Evolutionary conservation across 2,797 vertebrate species (phyloP), one percentile per base, ranked within the genome.

Genomic region (Rhinichthys osculus): DNA sequence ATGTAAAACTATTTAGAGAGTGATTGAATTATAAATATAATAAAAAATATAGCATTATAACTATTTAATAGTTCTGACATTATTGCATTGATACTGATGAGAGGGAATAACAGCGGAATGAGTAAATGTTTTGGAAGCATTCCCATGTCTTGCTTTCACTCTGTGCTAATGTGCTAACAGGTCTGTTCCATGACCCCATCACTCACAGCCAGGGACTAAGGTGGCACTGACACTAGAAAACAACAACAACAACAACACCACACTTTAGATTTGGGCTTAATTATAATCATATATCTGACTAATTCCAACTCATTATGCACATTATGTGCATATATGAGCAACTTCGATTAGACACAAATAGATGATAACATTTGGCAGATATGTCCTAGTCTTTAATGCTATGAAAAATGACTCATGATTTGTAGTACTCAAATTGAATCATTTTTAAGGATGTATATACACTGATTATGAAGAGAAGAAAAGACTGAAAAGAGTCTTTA

Each of bases 71-170:
- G 70, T 14, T 44, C 5, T 47, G 42, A 44, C 50, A 81, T 33
- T 19, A 21, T 17, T 82, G 67, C 21, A 33, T 2, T 7, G 7
- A 62, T 4, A 5, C 16, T 62, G n/a, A 42, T 62, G 40, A 73
- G 35, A 42, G 1, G 11, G 27, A 59, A 72, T n/a, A 44, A 38
- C 52, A 42, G 69, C 54, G 0, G 5, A 72, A 47, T 33, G 7
- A 33, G 11, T 30, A 62, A 73, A 82, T 21, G n/a, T 62, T 83
- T 66, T 73, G 57, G 38, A 64, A 83, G n/a, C 30, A 64, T 50
- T 83, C 30, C 42, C 8, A 35, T 64, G 40, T 62, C 81, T 73
- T 62, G 27, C 35, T 71, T 21, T 38, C 9, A 72, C 38, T 62
- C n/a, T 5, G 17, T 33, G 67, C 70, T 74, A 74, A 74, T 74